A percentile compares a stretch with the other conserved stretches of the same genome.
Conservation (phyloP, 2,113 vertebrate genomes). For the Phalacrocorax carbo region DNA sequence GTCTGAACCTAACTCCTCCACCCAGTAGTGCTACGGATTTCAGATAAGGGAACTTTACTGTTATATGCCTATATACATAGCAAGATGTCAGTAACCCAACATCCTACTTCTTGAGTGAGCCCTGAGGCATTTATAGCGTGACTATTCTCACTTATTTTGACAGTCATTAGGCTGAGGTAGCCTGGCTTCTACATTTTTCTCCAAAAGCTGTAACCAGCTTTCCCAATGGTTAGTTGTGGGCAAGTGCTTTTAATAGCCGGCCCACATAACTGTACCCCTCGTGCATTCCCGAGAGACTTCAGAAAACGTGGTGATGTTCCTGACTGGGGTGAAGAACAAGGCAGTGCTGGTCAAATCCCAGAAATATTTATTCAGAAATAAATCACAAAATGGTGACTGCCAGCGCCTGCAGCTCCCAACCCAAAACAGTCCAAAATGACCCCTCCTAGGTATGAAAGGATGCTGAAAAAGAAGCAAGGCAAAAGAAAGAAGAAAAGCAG, state of each 20-base stretch:
- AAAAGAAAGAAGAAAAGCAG: not conserved
- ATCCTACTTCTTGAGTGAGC: not conserved
- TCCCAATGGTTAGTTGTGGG: not conserved
- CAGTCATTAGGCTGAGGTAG: not conserved
- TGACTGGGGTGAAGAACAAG: not conserved
- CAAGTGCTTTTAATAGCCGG: not conserved
- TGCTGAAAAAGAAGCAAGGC: not conserved
- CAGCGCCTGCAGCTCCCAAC: not conserved
- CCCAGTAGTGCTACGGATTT: not conserved
- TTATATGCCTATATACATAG: fast-evolving
- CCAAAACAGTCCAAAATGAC: not conserved
- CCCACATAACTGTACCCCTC: not conserved
- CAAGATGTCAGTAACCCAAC: not conserved
- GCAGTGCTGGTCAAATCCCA: not conserved
- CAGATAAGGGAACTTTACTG: not conserved
- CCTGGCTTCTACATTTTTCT: not conserved
- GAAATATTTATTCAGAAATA: not conserved
- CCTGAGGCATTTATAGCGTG: not conserved
- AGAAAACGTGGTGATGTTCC: not conserved
- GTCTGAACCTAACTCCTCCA: not conserved
- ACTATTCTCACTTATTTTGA: not conserved
- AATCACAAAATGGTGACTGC: not conserved
- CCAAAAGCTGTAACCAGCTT: not conserved
- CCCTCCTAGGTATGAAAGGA: not conserved
- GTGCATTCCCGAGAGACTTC: not conserved